Conservation (phyloP, 2,888 invertebrate genomes). For the Luffia ferchaultella region DNA sequence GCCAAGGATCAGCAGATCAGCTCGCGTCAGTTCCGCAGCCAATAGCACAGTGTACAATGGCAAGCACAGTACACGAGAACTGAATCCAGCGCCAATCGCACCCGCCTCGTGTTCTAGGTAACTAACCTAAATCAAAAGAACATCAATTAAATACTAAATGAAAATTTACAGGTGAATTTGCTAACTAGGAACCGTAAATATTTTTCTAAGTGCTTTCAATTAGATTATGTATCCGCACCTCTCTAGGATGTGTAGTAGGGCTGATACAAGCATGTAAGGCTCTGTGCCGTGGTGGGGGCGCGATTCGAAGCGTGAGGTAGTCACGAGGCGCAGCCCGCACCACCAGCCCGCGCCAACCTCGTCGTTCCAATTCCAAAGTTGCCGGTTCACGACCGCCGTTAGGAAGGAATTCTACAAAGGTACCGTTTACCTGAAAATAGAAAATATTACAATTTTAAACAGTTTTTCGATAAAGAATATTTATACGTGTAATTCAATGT, state of each 20-base stretch:
- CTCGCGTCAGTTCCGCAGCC: conserved; percentile 74
- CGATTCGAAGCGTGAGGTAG: conserved; percentile 69
- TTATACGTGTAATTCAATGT: neutral
- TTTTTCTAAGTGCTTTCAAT: no score
- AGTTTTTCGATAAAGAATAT: neutral
- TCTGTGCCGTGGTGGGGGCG: conserved; percentile 27
- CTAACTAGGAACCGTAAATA: no score
- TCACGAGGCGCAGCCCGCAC: conserved; percentile 81
- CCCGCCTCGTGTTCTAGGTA: conserved; percentile 28
- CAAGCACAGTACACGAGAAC: conserved; percentile 83
- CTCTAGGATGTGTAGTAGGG: conserved; percentile 77
- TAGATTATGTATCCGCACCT: no score
- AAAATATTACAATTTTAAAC: neutral
- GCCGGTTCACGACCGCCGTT: conserved; percentile 71
- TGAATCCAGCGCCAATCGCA: conserved; percentile 66
- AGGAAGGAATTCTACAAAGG: conserved; percentile 73
- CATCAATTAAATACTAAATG: no score
- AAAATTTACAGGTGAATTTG: no score
- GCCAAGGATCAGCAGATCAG: conserved; percentile 76
- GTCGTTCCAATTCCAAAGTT: conserved; percentile 75
- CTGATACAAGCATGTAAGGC: conserved; percentile 83
- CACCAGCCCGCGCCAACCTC: conserved; percentile 78
- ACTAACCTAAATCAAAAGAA: conserved; percentile 51
- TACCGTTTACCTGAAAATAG: conserved; percentile 68
- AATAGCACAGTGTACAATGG: conserved; percentile 83